phyloP scores from a whole-genome alignment of 2,888 invertebrate genomes.

The Drosophila nr. medialis region DNA sequence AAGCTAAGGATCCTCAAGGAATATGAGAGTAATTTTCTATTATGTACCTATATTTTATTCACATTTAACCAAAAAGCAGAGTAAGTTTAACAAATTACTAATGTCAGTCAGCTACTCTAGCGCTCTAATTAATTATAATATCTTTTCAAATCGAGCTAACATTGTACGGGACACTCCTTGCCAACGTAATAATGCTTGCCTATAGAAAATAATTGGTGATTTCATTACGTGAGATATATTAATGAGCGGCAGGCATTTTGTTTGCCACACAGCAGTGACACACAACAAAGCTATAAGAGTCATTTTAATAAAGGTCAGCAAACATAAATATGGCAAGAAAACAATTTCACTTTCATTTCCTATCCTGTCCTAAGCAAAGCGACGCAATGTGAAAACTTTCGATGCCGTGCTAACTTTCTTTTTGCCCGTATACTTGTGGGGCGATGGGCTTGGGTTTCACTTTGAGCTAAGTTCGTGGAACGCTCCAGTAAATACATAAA shows the following conservation, averaged over 20 bases:
- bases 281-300: conserved; percentile 35
- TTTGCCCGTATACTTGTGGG: background rate
- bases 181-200: background rate
- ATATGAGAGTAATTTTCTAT: background rate
- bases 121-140: conserved; percentile 4
- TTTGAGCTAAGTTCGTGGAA: conserved; percentile 4
- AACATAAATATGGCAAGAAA: conserved; percentile 52
- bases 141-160: background rate
- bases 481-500: conserved; percentile 67
- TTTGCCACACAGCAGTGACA: conserved; percentile 1
- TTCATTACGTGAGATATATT: conserved; percentile 42
- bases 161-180: conserved; percentile 2
- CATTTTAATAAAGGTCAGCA: conserved; percentile 62
- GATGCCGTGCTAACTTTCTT: conserved; percentile 12
- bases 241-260: conserved; percentile 30
- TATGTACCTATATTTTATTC: background rate
- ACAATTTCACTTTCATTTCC: conserved; percentile 63
- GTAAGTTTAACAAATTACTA: background rate
- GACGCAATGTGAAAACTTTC: conserved; percentile 43
- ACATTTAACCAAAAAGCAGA: background rate
- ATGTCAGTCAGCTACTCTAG: background rate
- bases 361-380: conserved; percentile 4
- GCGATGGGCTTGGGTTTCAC: conserved; percentile 1
- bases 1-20: background rate
- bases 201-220: conserved; percentile 43